Base-by-base conservation (phyloP, 2,113 vertebrate genomes). In the Oophaga pumilio region DNA sequence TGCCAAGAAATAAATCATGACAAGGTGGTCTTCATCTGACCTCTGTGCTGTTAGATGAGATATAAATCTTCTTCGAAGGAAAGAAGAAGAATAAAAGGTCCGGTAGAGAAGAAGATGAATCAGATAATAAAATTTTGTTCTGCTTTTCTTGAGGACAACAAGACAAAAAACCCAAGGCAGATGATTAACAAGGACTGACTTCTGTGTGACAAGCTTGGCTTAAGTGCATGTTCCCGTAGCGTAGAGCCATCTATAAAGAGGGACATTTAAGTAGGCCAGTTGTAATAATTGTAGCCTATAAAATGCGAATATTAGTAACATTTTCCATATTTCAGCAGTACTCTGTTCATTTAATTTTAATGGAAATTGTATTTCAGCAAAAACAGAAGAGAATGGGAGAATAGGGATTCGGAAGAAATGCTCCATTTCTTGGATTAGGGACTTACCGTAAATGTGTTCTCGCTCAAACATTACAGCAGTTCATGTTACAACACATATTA, bases 1-100 rank as follows among this genome's bases (percentile, higher is more conserved):
- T 85, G 73, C 73, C 84, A 85, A 76, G 74, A 62, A 76, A 85
- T 85, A 85, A 85, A 85, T 85, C 84, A 76, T 64, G 73, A 64
- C 84, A 85, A 76, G 73, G 28, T 85, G 73, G 84, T 85, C 84
- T 77, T 85, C 56, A 24, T 76, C n/a, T 85, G 84, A 85, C 84
- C 84, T 85, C 84, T 62, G 33, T n/a, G 33, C 60, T 64, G 18
- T 9, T 64, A 33, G 24, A 26, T 62, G 59, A 64, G 50, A 26
- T 73, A 77, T 85, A 85, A 85, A 74, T 76, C 71, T 76, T n/a
- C n/a, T 59, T 8, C 22, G 17, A 43, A 13, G 43, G n/a, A 33
- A 28, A 60, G 71, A 15, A 49, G 66, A 71, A 26, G 73, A 64
- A 62, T 15, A 66, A 62, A 49, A 77, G 8, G 73, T 50, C 22